Evolutionary conservation across 64 coral and sea anemone species (phyloP), one percentile per base, ranked within the genome.

Genomic region (Porites lutea): DNA sequence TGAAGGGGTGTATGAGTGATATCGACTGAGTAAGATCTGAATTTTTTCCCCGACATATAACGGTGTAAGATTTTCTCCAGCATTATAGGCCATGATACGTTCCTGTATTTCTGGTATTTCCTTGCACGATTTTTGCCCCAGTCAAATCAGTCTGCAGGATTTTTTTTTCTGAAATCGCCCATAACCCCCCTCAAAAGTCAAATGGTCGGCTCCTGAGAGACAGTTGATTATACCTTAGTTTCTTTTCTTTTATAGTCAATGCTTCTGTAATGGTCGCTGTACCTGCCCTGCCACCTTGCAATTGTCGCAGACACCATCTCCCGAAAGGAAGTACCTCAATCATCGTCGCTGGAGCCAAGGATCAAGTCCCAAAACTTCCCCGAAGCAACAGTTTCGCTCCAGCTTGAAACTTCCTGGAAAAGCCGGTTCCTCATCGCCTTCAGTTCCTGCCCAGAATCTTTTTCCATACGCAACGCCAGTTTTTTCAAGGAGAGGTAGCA

Each of bases 301-400:
- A 52, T 0, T 46, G 11, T 90, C 75, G 14, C 23, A 20, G 44
- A 57, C 88, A 51, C 63, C 87, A 59, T 77, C 87, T 15, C 45
- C 14, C 16, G n/a, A 68, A 48, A 83, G 60, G 19, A 83, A 93
- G 7, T 93, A 93, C 27, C 75, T 83, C 14, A 87, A 93, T 50
- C 18, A 75, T 13, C 72, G 61, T 43, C 47, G 82, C 44, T 83
- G 60, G 72, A 77, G 73, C 69, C 70, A 74, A 5, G 86, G 43
- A 73, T 88, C 86, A 7, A 59, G 7, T 87, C 18, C 8, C 27
- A 37, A 37, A 37, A 37, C 27, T 49, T 77, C 86, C 19, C 8
- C n/a, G 13, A 57, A 14, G 60, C 20, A 53, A 20, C 18, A 11
- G 3, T 20, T 4, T 15, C 11, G 8, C 13, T 62, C 62, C 8